Base-by-base conservation (phyloP, 2,113 vertebrate species). In the Psettodes erumei region DNA sequence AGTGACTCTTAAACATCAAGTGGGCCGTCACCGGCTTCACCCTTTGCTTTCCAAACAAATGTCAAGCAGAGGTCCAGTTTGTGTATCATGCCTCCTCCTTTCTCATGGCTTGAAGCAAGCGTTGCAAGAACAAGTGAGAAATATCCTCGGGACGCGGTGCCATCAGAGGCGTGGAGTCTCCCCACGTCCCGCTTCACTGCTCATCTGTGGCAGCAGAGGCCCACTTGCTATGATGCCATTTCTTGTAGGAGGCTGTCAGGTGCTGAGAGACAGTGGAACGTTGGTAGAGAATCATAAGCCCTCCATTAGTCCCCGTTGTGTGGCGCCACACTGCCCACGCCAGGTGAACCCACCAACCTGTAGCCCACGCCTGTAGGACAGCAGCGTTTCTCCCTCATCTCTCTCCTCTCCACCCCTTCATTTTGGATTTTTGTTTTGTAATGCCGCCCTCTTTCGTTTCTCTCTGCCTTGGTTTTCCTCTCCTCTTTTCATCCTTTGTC, bases 161-260 rank as follows among this genome's bases (percentile, higher is more conserved):
- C 48, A 18, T 75, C 54, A 55, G 67, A 70, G 21, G 63, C 5
- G 43, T 1, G 9, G 53, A 48, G 48, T 43, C 50, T 21, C 8
- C 18, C 32, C 19, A 28, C 37, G 10, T 37, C 23, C 42, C 45
- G 53, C 38, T 40, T 51, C 32, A 0, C 69, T 37, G 77, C 60
- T 60, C 58, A 32, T 55, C 71, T 63, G 77, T 35, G 56, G 59
- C 80, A 56, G 48, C 21, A 28, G 56, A 77, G 38, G 71, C 74
- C 79, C 16, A 27, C 59, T 75, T 64, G 79, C 66, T 56, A 30
- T 59, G 60, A 68, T 63, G 23, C 45, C n/a, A 9, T 77, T 32
- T 61, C 71, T 78, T 71, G 84, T 74, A 81, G 86, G 72, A 80
- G 90, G 84, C 64, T 47, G 47, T 69, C 72, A 59, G 53, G 54